Base-by-base conservation (phyloP, 2,113 vertebrate genomes). In the Bettongia penicillata region DNA sequence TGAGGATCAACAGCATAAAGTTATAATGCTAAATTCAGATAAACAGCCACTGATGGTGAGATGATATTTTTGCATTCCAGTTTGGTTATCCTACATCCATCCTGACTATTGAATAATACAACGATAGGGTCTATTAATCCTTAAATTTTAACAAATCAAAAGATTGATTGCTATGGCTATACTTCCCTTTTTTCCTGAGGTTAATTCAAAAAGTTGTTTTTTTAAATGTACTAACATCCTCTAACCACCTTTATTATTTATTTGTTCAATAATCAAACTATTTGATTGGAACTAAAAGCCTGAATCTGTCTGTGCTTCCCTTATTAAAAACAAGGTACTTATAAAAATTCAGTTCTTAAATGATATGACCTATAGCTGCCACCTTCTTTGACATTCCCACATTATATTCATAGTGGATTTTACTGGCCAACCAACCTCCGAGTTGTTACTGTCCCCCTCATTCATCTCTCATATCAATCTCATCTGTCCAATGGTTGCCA, bases 111-210 rank as follows among this genome's bases (percentile, higher is more conserved):
- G 16, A 77, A 22, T 43, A n/a, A 43, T 68, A 77, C 8, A n/a
- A 22, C 37, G 43, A 77, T 43, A 77, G 84, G 55, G 89, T 26
- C 50, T 95, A 89, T 47, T 55, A n/a, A 61, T 90, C 94, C 47
- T 90, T 57, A 91, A 43, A 77, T 96, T 95, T 94, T 91, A 94
- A 26, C 53, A 90, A 90, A 77, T 92, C 53, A 84, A 61, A n/a
- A 37, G 28, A 92, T 26, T 89, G 50, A 95, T 25, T 61, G 31
- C 1, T 37, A 91, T 91, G 31, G 93, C 94, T 96, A 47, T 95
- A 52, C 89, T 93, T 95, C n/a, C 31, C 24, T 37, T 93, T 68
- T 55, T 94, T 93, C 50, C 61, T 96, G 47, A 91, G 53, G 90
- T 22, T 94, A 92, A 91, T 94, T 94, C 77, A 96, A 96, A 95